phyloP scores from a whole-genome alignment of 2,113 vertebrate genomes.

The Propithecus coquereli region DNA sequence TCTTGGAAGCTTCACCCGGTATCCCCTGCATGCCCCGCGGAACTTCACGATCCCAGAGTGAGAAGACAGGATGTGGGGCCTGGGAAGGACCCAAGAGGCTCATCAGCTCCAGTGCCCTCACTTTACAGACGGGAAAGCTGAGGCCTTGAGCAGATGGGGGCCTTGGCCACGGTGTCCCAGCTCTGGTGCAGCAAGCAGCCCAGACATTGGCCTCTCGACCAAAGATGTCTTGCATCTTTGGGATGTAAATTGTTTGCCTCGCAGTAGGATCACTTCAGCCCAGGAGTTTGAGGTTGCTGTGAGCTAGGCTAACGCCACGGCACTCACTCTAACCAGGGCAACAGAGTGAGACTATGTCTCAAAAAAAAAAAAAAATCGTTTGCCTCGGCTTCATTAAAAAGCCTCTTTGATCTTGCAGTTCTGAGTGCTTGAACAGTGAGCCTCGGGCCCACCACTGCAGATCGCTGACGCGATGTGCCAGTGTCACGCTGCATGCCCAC shows the following conservation, averaged over 20 bases:
- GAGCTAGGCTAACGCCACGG: too few species aligned
- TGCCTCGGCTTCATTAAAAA: not conserved
- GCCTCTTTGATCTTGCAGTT: not conserved
- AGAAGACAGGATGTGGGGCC: not conserved
- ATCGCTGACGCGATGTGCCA: fast-evolving
- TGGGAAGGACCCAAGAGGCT: not conserved
- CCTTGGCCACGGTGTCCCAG: too few species aligned
- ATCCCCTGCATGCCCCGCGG: not conserved
- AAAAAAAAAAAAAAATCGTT: too few species aligned
- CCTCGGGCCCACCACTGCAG: fast-evolving
- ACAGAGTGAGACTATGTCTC: too few species aligned
- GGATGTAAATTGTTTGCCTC: not conserved
- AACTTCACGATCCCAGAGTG: not conserved
- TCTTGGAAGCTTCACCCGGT: not conserved
- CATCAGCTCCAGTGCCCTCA: not conserved
- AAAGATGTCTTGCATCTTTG: fast-evolving
- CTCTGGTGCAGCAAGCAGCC: not conserved
- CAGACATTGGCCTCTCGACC: fast-evolving
- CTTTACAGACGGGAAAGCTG: not conserved
- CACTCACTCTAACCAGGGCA: too few species aligned
- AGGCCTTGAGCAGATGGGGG: not conserved
- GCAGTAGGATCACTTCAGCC: too few species aligned
- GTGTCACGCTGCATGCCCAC: fast-evolving
- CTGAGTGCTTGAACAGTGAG: not conserved
- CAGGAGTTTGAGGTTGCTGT: too few species aligned